Percentiles rank a stretch among this genome's conserved stretches.
phyloP scores from a whole-genome alignment of 2,888 invertebrate genomes.

The Piscicola geometra region DNA sequence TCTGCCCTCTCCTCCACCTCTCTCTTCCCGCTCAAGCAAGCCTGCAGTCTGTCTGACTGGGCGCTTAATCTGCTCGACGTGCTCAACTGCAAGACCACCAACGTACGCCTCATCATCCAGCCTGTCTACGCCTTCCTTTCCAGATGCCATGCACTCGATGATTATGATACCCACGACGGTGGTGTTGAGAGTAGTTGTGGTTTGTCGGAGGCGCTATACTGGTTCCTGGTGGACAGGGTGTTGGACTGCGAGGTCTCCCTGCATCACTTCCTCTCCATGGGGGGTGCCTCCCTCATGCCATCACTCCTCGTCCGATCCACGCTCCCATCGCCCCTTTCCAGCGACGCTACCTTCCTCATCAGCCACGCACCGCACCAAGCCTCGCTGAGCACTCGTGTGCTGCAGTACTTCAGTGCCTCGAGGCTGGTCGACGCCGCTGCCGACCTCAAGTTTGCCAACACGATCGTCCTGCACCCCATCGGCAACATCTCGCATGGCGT shows the following conservation, averaged over 20 bases:
- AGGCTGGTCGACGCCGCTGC: slow-evolving; percentile 25
- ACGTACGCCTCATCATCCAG: slow-evolving; percentile 70
- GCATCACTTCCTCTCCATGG: slow-evolving; percentile 70
- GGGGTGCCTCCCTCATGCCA: slow-evolving; percentile 33
- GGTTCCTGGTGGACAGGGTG: slow-evolving; percentile 70
- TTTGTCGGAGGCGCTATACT: slow-evolving; percentile 78
- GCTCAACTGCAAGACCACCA: slow-evolving; percentile 71
- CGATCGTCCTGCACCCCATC: neutral
- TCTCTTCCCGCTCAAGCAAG: slow-evolving; percentile 52
- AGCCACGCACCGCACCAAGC: slow-evolving; percentile 51
- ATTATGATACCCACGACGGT: neutral
- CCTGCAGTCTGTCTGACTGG: slow-evolving; percentile 75
- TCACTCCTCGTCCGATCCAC: neutral
- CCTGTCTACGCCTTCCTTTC: slow-evolving; percentile 73
- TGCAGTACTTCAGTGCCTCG: slow-evolving; percentile 62
- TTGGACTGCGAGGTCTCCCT: slow-evolving; percentile 73
- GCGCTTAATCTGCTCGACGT: slow-evolving; percentile 78
- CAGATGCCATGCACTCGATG: slow-evolving; percentile 45
- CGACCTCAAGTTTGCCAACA: slow-evolving; percentile 12
- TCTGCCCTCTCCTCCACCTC: neutral
- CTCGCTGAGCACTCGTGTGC: slow-evolving; percentile 66
- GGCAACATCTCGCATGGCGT: slow-evolving; percentile 80
- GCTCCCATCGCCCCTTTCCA: neutral
- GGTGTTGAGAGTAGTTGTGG: slow-evolving; percentile 58
- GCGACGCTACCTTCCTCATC: neutral